These are phyloP conservation scores for Heliconius congener DNA, from an alignment of 1,140 invertebrate species.

Conservation along the genomic window DNA sequence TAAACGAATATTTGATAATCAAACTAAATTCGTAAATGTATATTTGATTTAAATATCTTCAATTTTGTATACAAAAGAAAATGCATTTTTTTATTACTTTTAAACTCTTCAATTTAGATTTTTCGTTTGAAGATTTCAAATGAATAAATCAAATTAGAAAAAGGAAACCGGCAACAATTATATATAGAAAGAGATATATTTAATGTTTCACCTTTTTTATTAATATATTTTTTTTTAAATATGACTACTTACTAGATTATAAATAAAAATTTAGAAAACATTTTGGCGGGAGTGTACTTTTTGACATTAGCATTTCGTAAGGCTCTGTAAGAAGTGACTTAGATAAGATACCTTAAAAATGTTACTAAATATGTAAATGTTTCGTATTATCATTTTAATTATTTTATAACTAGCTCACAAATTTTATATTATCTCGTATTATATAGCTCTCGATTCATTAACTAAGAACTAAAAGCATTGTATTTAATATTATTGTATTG, in stretches of 20 bases:
- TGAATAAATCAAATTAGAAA: not conserved
- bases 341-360: constrained; percentile 24
- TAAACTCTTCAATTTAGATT: no score
- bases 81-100: not conserved
- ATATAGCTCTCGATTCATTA: not conserved
- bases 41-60: no score
- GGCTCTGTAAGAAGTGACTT: constrained; percentile 25
- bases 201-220: not conserved
- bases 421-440: constrained; percentile 1
- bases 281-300: constrained; percentile 29
- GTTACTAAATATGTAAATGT: constrained; percentile 12
- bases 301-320: constrained; percentile 23
- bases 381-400: not conserved
- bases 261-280: constrained; percentile 21
- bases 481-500: no score
- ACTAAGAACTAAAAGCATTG: constrained; percentile 21
- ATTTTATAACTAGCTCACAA: not conserved
- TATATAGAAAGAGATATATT: not conserved
- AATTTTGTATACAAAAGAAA: no score
- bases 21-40: not conserved
- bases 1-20: not conserved
- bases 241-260: constrained; percentile 1
- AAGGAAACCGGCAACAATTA: not conserved
- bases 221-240: not conserved
- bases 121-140: not conserved